Percentiles rank a stretch among this genome's conserved stretches.
Evolutionary conservation across 2,888 invertebrate species (phyloP).

Genomic region (Nipponacmea schrenckii): DNA sequence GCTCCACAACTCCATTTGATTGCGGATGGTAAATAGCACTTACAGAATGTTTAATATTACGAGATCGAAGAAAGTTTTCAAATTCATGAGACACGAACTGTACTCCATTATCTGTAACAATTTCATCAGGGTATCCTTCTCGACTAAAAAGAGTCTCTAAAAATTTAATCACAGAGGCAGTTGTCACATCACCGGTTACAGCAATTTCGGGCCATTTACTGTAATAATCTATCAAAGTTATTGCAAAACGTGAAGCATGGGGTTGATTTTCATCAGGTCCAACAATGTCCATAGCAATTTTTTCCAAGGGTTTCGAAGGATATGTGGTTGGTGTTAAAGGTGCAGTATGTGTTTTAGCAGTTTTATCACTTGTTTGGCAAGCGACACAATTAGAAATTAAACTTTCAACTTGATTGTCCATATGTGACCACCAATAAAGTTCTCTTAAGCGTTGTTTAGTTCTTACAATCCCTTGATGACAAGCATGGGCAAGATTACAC

Average conservation of each 20-base stretch:
- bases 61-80: slow-evolving; percentile 31
- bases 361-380: too few relatives aligned
- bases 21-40: slow-evolving; percentile 42
- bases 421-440: slow-evolving; percentile 43
- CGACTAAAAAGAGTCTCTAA: slow-evolving; percentile 38
- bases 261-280: slow-evolving; percentile 61
- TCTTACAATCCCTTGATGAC: slow-evolving; percentile 42
- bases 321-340: slow-evolving; percentile 39
- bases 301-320: slow-evolving; percentile 51
- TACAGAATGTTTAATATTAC: slow-evolving; percentile 38
- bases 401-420: slow-evolving; percentile 28
- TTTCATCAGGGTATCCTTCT: slow-evolving; percentile 43
- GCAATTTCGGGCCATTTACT: slow-evolving; percentile 67
- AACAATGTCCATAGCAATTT: slow-evolving; percentile 68
- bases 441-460: slow-evolving; percentile 46
- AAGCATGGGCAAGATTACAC: slow-evolving; percentile 37
- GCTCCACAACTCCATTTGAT: slow-evolving; percentile 52
- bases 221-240: slow-evolving; percentile 64
- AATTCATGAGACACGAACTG: slow-evolving; percentile 51
- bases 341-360: slow-evolving; percentile 31
- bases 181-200: slow-evolving; percentile 23
- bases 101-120: slow-evolving; percentile 60
- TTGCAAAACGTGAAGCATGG: slow-evolving; percentile 42
- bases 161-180: slow-evolving; percentile 31
- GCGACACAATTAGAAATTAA: slow-evolving; percentile 34